These are phyloP conservation scores for Spilarctia lutea DNA, from an alignment of 2,888 invertebrate genomes.

Conservation along the genomic window DNA sequence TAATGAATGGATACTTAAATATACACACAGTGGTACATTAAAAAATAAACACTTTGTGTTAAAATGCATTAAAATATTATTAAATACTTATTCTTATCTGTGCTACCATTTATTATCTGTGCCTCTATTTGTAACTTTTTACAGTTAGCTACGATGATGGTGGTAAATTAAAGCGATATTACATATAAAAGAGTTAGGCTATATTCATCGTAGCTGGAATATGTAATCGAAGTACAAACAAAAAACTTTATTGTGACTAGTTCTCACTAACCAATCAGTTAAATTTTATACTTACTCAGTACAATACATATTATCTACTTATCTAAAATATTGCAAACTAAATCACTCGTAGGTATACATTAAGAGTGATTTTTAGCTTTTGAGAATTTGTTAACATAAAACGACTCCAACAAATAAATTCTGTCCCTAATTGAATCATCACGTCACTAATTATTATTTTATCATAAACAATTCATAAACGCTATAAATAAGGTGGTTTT, in stretches of 20 bases:
- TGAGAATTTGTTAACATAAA: neutral
- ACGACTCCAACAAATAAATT: neutral
- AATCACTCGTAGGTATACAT: neutral
- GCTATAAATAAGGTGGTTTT: constrained; percentile 5
- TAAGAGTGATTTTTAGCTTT: neutral
- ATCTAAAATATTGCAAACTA: constrained; percentile 10
- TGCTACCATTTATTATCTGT: neutral
- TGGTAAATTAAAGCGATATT: neutral
- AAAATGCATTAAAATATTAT: constrained; percentile 22
- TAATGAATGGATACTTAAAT: constrained; percentile 18
- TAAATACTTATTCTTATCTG: neutral
- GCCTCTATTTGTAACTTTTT: neutral
- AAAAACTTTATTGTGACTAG: constrained; percentile 59
- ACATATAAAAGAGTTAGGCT: neutral
- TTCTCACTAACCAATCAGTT: constrained; percentile 57
- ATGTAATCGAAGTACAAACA: constrained; percentile 22
- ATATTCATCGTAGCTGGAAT: neutral
- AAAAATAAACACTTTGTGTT: constrained; percentile 36
- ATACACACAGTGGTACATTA: constrained; percentile 39
- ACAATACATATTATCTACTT: constrained; percentile 3
- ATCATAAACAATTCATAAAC: constrained; percentile 13
- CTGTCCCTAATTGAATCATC: neutral
- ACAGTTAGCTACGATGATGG: neutral
- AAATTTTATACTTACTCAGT: constrained; percentile 3
- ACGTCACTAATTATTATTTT: neutral